phyloP scores from a whole-genome alignment of 2,113 vertebrate species.

The Tympanuchus pallidicinctus region DNA sequence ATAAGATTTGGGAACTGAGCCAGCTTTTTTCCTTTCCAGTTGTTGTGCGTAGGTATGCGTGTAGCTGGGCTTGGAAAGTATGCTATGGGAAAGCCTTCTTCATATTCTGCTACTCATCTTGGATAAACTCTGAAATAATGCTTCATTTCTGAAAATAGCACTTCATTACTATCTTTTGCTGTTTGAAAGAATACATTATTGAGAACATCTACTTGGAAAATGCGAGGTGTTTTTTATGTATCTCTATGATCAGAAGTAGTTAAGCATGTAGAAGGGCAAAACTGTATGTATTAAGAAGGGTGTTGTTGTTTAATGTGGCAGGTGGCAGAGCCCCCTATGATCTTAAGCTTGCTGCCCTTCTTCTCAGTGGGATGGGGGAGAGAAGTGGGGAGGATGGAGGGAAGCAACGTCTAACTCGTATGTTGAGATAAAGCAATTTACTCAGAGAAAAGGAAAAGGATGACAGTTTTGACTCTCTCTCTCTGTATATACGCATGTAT shows the following conservation, averaged over 20 bases:
- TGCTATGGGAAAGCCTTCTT: not conserved
- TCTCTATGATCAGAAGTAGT: not conserved
- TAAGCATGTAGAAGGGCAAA: not conserved
- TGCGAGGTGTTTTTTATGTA: not conserved
- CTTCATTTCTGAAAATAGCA: not conserved
- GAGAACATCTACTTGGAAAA: slow-evolving; percentile 24
- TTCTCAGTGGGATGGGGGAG: too few relatives aligned
- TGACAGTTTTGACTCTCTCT: too few relatives aligned
- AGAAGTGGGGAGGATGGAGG: too few relatives aligned
- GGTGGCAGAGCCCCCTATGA: too few relatives aligned
- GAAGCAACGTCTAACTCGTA: too few relatives aligned
- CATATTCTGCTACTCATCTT: not conserved
- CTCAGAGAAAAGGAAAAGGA: too few relatives aligned
- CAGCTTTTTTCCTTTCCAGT: not conserved
- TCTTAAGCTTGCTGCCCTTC: too few relatives aligned
- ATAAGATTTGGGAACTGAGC: not conserved
- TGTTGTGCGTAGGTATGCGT: slow-evolving; percentile 11
- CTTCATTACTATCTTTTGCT: slow-evolving; percentile 24
- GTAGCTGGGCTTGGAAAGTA: not conserved
- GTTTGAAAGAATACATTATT: not conserved
- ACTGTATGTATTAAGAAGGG: not conserved
- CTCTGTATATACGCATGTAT: too few relatives aligned
- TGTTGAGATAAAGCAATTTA: too few relatives aligned
- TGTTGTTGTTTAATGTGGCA: too few relatives aligned
- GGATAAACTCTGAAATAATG: not conserved